Evolutionary conservation across 2,113 vertebrate species (phyloP).

Genomic region (Etheostoma spectabile): DNA sequence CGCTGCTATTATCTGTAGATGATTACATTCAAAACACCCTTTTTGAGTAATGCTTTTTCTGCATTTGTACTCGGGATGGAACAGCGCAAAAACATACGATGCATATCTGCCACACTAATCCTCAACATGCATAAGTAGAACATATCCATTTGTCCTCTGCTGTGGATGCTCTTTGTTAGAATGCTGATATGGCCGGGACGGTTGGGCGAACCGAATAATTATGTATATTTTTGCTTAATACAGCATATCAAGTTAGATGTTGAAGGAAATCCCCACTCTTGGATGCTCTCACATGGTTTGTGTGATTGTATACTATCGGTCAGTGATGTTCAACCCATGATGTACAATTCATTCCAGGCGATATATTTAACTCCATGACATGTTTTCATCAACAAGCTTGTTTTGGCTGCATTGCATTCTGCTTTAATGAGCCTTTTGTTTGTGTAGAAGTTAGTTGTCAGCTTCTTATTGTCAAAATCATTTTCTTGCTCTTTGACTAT

Average conservation of each 20-base stretch:
- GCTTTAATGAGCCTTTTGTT: background rate
- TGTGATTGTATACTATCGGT: background rate
- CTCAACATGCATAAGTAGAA: slow-evolving; percentile 53
- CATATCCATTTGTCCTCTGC: slow-evolving; percentile 56
- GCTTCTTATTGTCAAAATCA: background rate
- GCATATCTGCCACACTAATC: slow-evolving; percentile 67
- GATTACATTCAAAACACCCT: slow-evolving; percentile 65
- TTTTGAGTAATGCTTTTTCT: slow-evolving; percentile 73
- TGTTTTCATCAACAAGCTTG: background rate
- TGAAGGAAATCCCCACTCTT: background rate
- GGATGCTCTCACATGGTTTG: slow-evolving; percentile 6
- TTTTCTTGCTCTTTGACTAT: background rate
- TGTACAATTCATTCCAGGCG: background rate
- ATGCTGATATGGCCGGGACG: slow-evolving; percentile 67
- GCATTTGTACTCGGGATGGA: slow-evolving; percentile 53
- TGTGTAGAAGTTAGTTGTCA: background rate
- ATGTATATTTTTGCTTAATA: slow-evolving; percentile 68
- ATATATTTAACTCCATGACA: background rate
- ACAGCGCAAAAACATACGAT: slow-evolving; percentile 51
- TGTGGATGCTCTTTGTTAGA: slow-evolving; percentile 56
- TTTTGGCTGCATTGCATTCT: background rate
- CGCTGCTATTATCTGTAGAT: slow-evolving; percentile 61
- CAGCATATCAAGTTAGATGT: slow-evolving; percentile 55
- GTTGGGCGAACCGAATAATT: slow-evolving; percentile 66
- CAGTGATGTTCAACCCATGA: background rate